Base-by-base conservation (phyloP, 2,113 vertebrate species). In the Pelecanoides urinatrix region DNA sequence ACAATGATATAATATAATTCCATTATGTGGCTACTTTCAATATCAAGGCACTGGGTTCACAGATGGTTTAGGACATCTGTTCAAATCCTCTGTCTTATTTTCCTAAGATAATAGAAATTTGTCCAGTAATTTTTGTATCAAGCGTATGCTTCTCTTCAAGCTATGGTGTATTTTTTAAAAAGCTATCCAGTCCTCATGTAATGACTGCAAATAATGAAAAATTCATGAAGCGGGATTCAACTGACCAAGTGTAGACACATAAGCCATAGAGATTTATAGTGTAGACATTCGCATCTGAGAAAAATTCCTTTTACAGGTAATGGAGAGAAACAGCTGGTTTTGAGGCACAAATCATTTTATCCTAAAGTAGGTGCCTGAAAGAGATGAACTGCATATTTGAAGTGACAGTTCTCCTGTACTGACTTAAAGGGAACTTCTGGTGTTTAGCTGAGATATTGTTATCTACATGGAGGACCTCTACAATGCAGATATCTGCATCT, bases 191-290 rank as follows among this genome's bases (percentile, higher is more conserved):
- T 67, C 47, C 32, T 92, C 47, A 32, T 49, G n/a, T 75, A 87
- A 85, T 84, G 70, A 85, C 66, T 72, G 42, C 66, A 94, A 90
- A 90, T 79, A 91, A 65, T 85, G 87, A 92, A 95, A 95, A 78
- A 89, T 96, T 96, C 76, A 96, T 96, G 73, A 95, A 65, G 9
- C 72, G 44, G 56, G 61, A 85, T 91, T 96, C 36, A 87, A 95
- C 49, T 87, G 56, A 82, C 74, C 44, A 82, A 42, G 19, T 25
- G 45, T 16, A 89, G 77, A 67, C 21, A 61, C 34, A 61, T 61
- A 89, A 94, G 22, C 84, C 84, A 56, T 16, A 50, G 68, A 94
- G 90, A 96, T 95, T 96, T 94, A 91, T 87, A 78, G 84, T 23
- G 22, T 18, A 89, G 78, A 32, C 8, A 15, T 90, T 95, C 70